Percentiles rank a stretch among this genome's conserved stretches.
These are phyloP conservation scores for Drosophila macrospina DNA, from an alignment of 2,888 invertebrate genomes.

Conservation along the genomic window DNA sequence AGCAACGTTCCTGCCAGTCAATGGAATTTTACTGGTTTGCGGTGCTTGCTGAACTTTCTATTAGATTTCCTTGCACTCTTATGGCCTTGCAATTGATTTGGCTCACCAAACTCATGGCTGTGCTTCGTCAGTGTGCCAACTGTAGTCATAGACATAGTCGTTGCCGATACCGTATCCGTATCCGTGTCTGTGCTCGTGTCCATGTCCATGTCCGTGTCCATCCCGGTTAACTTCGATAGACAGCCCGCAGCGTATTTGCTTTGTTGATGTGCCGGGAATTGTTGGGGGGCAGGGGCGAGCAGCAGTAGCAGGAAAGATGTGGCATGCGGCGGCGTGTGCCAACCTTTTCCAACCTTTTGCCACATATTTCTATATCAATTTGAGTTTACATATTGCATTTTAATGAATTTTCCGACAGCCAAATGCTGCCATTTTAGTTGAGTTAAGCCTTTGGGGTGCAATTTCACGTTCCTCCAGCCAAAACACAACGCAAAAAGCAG, in stretches of 20 bases:
- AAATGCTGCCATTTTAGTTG: slow-evolving; percentile 39
- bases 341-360: slow-evolving; percentile 21
- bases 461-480: slow-evolving; percentile 15
- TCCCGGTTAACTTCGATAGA: slow-evolving; percentile 64
- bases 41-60: slow-evolving; percentile 54
- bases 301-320: too few relatives aligned
- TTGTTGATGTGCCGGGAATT: slow-evolving; percentile 13
- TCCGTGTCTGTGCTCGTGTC: neutral
- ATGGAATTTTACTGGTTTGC: slow-evolving; percentile 59
- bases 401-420: slow-evolving; percentile 59
- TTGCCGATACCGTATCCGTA: neutral
- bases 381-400: slow-evolving; percentile 67
- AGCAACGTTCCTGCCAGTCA: slow-evolving; percentile 63
- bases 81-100: slow-evolving; percentile 55
- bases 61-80: slow-evolving; percentile 50
- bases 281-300: neutral
- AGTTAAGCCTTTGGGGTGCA: slow-evolving; percentile 45
- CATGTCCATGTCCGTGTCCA: slow-evolving; percentile 31
- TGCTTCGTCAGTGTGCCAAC: slow-evolving; percentile 10
- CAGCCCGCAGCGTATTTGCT: slow-evolving; percentile 56
- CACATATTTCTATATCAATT: slow-evolving; percentile 61
- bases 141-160: neutral
- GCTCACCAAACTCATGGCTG: neutral
- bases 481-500: neutral
- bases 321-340: neutral